Percentiles rank a stretch among this genome's conserved stretches.
Conservation (phyloP, 1,140 invertebrate species). For the Eurytemora carolleeae region DNA sequence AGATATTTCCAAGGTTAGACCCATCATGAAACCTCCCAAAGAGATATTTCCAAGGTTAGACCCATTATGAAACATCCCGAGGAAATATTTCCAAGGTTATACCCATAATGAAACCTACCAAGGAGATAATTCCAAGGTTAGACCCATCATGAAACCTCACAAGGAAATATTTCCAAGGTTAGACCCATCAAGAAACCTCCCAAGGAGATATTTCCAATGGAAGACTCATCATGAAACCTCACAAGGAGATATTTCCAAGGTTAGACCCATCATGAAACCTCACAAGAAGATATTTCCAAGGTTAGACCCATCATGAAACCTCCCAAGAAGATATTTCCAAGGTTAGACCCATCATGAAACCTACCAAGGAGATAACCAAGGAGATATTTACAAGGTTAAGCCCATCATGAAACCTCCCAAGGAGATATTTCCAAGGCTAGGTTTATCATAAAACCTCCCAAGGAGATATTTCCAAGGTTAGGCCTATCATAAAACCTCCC, state of each 20-base stretch:
- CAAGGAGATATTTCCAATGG: slow-evolving; percentile 54
- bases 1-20: no score
- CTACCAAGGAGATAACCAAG: no score
- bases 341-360: no score
- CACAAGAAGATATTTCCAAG: no score
- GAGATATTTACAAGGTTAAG: slow-evolving; percentile 51
- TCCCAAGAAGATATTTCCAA: no score
- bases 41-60: slow-evolving; percentile 50
- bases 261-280: no score
- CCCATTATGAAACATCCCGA: slow-evolving; percentile 68
- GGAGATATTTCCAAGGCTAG: slow-evolving; percentile 52
- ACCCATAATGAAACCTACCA: no score
- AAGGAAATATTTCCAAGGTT: slow-evolving; percentile 54
- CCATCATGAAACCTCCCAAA: no score
- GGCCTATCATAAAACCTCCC: no score
- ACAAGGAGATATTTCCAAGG: slow-evolving; percentile 59
- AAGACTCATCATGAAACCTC: slow-evolving; percentile 62
- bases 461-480: slow-evolving; percentile 52
- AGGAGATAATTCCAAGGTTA: slow-evolving; percentile 49
- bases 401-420: no score
- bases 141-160: slow-evolving; percentile 67
- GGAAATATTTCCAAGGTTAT: slow-evolving; percentile 49
- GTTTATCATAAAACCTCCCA: slow-evolving; percentile 65
- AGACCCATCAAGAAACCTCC: no score
- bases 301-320: no score